Percentiles rank a stretch among this genome's conserved stretches.
Evolutionary conservation across 2,888 invertebrate species (phyloP).

Genomic region (Drosophila atroscutellata): DNA sequence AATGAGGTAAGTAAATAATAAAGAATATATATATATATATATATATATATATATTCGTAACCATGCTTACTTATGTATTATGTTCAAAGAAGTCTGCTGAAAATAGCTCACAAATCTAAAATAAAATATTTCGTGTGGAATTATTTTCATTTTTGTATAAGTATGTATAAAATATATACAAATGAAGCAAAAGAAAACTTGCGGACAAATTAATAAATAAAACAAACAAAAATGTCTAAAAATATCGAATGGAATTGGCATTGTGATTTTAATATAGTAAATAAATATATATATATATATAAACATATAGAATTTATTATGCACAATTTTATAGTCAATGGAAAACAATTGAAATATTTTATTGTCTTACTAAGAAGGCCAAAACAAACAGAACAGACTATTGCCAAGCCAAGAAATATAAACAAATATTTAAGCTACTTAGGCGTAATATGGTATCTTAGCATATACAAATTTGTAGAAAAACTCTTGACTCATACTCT

Average conservation of each 20-base stretch:
- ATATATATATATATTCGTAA: background rate
- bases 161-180: background rate
- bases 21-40: background rate
- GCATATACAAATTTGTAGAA: slow-evolving; percentile 16
- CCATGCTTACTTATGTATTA: background rate
- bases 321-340: slow-evolving; percentile 7
- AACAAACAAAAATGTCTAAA: slow-evolving; percentile 15
- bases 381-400: slow-evolving; percentile 22
- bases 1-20: slow-evolving; percentile 7
- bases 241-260: slow-evolving; percentile 10
- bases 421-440: slow-evolving; percentile 24
- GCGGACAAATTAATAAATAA: slow-evolving; percentile 58
- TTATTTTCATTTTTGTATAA: background rate
- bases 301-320: slow-evolving; percentile 7
- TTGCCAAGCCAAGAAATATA: slow-evolving; percentile 9
- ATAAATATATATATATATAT: background rate
- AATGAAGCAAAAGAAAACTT: slow-evolving; percentile 13
- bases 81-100: background rate
- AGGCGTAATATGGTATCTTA: slow-evolving; percentile 8
- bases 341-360: slow-evolving; percentile 18
- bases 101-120: slow-evolving; percentile 28
- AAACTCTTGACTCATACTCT: slow-evolving; percentile 34
- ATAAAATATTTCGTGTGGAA: slow-evolving; percentile 4
- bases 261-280: background rate
- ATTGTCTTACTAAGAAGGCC: slow-evolving; percentile 18